Evolutionary conservation across 2,888 invertebrate species (phyloP).

Genomic region (Dyspetes luteomarginatus): DNA sequence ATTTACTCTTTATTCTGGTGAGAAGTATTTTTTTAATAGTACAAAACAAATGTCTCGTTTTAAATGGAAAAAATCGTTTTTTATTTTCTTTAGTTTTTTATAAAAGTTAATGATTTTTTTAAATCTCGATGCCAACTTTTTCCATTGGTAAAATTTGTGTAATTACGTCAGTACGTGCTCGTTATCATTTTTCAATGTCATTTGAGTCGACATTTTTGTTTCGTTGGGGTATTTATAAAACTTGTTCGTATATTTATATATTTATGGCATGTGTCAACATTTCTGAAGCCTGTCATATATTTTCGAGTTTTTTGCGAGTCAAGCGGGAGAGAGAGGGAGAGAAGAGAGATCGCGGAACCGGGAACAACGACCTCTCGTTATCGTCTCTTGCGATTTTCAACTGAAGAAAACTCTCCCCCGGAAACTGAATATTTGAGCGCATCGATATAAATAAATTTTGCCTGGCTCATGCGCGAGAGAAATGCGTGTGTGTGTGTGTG

Average conservation of each 20-base stretch:
- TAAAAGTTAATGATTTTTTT: background rate
- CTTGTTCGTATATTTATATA: slow-evolving; percentile 19
- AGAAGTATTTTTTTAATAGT: background rate
- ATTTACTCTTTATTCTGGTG: background rate
- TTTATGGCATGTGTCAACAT: slow-evolving; percentile 32
- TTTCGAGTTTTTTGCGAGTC: slow-evolving; percentile 3
- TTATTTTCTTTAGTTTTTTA: no score
- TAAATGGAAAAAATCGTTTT: background rate
- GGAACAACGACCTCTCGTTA: slow-evolving; percentile 51
- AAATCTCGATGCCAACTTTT: background rate
- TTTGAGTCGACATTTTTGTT: background rate
- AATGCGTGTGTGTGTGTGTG: background rate
- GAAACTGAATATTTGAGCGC: slow-evolving; percentile 47
- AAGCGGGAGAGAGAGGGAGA: background rate
- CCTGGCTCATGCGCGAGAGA: slow-evolving; percentile 1
- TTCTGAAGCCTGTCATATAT: slow-evolving; percentile 20
- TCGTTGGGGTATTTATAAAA: slow-evolving; percentile 4
- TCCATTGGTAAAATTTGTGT: background rate
- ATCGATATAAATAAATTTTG: slow-evolving; percentile 59
- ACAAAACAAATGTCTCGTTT: background rate
- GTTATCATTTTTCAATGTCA: background rate
- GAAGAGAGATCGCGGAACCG: slow-evolving; percentile 24
- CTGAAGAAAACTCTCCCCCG: slow-evolving; percentile 39
- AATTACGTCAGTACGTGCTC: background rate
- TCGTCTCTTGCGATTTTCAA: background rate